These are phyloP conservation scores for Anthoscopus minutus DNA, from an alignment of 2,113 vertebrate species.

Conservation along the genomic window DNA sequence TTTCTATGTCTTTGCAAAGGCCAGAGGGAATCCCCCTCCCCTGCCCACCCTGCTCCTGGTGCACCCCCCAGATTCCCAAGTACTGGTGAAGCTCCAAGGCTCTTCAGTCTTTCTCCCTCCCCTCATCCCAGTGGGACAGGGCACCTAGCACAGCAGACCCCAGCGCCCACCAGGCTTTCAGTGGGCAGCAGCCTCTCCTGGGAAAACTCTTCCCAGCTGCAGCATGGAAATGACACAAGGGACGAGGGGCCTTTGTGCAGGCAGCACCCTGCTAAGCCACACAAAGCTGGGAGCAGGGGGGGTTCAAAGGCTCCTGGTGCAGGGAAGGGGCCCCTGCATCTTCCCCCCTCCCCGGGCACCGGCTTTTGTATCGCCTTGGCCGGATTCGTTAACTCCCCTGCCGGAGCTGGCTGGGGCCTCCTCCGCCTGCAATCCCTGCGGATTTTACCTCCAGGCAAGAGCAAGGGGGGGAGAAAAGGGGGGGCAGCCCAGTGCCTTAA, in stretches of 20 bases:
- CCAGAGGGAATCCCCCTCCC: background rate
- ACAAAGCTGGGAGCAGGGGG: slow-evolving; percentile 46
- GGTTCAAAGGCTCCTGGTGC: slow-evolving; percentile 41
- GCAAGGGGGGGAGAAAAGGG: background rate
- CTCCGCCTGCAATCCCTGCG: slow-evolving; percentile 38
- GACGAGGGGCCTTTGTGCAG: slow-evolving; percentile 35
- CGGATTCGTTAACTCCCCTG: slow-evolving; percentile 56
- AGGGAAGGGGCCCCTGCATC: slow-evolving; percentile 41
- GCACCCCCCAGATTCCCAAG: background rate
- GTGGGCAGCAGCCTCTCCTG: background rate
- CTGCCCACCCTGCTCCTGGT: background rate
- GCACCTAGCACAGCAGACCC: background rate
- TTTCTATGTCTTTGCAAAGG: background rate
- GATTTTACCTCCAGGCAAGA: slow-evolving; percentile 63
- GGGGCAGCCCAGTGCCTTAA: slow-evolving; percentile 26
- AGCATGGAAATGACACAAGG: slow-evolving; percentile 7
- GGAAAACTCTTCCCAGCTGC: slow-evolving; percentile 28
- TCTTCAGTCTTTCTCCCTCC: background rate
- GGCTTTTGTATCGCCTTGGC: slow-evolving; percentile 63
- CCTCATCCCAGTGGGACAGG: accelerated
- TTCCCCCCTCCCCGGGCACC: slow-evolving; percentile 17
- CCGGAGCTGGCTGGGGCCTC: slow-evolving; percentile 41
- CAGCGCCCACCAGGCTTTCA: background rate
- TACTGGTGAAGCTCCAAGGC: accelerated
- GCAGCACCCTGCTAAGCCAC: slow-evolving; percentile 54